Evolutionary conservation across 2,797 vertebrate genomes (phyloP).

Genomic region (Spinus pinus): DNA sequence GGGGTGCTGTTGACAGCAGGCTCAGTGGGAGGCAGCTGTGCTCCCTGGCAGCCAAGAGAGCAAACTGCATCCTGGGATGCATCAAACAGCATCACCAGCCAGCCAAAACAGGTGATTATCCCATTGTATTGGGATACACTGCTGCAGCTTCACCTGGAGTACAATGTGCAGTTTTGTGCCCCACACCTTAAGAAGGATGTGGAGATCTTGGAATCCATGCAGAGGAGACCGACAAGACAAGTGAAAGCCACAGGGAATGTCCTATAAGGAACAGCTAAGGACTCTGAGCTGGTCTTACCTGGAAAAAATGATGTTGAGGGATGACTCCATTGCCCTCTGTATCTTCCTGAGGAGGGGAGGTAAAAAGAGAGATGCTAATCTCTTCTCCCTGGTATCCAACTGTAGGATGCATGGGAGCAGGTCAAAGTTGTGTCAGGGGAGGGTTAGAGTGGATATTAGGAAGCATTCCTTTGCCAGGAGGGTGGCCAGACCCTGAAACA

Average conservation of each 20-base stretch:
- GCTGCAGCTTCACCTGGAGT: not conserved
- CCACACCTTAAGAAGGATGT: not conserved
- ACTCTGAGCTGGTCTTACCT: not conserved
- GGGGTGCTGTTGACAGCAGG: not conserved
- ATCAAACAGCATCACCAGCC: not conserved
- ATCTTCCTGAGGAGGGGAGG: not conserved
- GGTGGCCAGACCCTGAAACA: not conserved
- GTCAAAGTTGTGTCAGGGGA: not conserved
- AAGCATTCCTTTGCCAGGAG: not conserved
- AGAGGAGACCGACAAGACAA: not conserved
- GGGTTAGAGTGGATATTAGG: not conserved
- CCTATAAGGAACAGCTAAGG: rapidly evolving
- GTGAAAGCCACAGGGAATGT: not conserved
- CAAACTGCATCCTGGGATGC: not conserved
- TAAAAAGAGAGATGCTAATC: not conserved
- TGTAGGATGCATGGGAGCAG: not conserved
- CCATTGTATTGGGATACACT: rapidly evolving
- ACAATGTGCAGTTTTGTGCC: rapidly evolving
- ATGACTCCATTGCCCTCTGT: not conserved
- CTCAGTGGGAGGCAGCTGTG: not conserved
- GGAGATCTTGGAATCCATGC: not conserved
- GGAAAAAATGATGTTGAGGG: not conserved
- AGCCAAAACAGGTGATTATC: not conserved
- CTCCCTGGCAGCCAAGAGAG: not conserved
- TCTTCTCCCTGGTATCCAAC: not conserved